Evolutionary conservation across 64 coral and sea anemone species (phyloP).

Genomic region (Actinia equina): DNA sequence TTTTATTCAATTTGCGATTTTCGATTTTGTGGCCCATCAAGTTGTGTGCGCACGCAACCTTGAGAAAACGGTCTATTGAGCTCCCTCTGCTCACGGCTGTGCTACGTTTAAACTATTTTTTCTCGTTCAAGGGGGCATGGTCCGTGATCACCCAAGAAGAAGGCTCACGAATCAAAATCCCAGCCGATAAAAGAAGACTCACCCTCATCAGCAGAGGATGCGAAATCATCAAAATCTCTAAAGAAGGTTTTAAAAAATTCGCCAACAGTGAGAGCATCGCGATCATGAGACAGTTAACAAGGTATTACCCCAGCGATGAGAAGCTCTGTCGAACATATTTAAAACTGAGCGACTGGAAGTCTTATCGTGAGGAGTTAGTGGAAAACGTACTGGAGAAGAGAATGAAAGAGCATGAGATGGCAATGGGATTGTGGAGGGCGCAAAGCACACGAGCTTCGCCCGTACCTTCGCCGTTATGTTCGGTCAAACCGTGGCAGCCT

Average conservation of each 20-base stretch:
- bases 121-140: constrained; percentile 36
- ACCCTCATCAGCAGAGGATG: constrained; percentile 72
- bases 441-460: constrained; percentile 47
- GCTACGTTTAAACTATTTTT: not conserved
- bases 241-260: constrained; percentile 55
- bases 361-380: constrained; percentile 84
- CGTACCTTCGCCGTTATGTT: constrained; percentile 71
- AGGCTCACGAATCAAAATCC: not conserved
- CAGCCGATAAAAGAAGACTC: constrained; percentile 40
- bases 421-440: constrained; percentile 55
- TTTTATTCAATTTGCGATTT: too few relatives aligned
- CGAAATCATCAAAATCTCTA: constrained; percentile 76
- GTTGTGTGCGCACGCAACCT: too few relatives aligned
- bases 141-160: constrained; percentile 39
- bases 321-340: constrained; percentile 65
- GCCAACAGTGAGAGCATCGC: constrained; percentile 51
- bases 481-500: constrained; percentile 57
- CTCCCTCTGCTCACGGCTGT: too few relatives aligned
- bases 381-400: constrained; percentile 67
- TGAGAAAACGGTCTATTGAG: not conserved
- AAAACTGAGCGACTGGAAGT: constrained; percentile 77
- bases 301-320: constrained; percentile 56
- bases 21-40: too few relatives aligned
- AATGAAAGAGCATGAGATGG: constrained; percentile 43
- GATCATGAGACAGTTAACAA: constrained; percentile 34